Percentiles rank a stretch among this genome's conserved stretches.
phyloP scores from a whole-genome alignment of 2,113 vertebrate genomes.

The Blennius ocellaris region DNA sequence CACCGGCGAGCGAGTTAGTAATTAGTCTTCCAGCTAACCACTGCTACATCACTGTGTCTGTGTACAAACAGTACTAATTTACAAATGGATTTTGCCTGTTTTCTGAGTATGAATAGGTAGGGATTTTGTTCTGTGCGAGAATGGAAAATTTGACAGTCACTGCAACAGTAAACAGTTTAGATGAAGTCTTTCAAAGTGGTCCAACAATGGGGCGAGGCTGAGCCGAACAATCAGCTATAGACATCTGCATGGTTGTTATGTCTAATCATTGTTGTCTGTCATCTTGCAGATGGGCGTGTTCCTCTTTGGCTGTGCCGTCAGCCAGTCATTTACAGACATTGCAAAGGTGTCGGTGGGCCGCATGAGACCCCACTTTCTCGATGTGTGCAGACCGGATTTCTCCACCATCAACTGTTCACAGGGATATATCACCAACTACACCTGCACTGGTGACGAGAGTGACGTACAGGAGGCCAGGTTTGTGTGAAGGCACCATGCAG shows the following conservation, averaged over 20 bases:
- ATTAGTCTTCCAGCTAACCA: too few relatives aligned
- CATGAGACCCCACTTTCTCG: slow-evolving; percentile 94
- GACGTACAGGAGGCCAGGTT: slow-evolving; percentile 96
- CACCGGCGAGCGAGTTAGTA: too few relatives aligned
- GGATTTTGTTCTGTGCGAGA: background rate
- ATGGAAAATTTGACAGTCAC: background rate
- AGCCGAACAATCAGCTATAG: background rate
- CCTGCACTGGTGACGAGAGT: slow-evolving; percentile 84
- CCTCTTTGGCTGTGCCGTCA: slow-evolving; percentile 95
- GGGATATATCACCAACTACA: slow-evolving; percentile 93
- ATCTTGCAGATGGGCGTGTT: slow-evolving; percentile 91
- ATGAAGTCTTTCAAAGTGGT: too few relatives aligned
- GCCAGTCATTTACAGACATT: slow-evolving; percentile 99
- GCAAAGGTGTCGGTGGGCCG: slow-evolving; percentile 99
- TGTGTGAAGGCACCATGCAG: slow-evolving; percentile 11
- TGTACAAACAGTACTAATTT: too few relatives aligned
- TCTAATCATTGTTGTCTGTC: slow-evolving; percentile 2
- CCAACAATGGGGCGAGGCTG: background rate
- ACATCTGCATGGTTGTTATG: background rate
- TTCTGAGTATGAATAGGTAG: too few relatives aligned
- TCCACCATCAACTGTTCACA: slow-evolving; percentile 89
- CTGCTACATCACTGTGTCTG: too few relatives aligned
- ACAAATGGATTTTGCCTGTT: too few relatives aligned
- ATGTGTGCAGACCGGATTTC: slow-evolving; percentile 89
- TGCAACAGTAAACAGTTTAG: background rate